phyloP scores from a whole-genome alignment of 1,140 invertebrate species.

The Vanessa atalanta region DNA sequence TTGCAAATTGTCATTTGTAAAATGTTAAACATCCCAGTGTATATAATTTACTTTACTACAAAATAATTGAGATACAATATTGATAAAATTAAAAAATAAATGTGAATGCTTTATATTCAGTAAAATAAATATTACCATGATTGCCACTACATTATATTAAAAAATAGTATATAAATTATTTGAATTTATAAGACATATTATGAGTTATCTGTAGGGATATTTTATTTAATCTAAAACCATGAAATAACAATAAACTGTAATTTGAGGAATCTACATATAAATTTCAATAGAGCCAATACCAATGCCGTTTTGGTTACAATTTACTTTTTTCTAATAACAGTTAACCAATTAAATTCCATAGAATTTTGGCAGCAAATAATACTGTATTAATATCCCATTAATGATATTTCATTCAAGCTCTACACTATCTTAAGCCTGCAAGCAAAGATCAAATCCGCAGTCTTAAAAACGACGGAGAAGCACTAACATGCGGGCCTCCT shows the following conservation, averaged over 20 bases:
- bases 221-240: background rate
- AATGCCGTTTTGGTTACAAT: too few species aligned
- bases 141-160: too few species aligned
- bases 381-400: constrained; percentile 23
- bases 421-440: constrained; percentile 57
- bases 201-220: background rate
- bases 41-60: too few species aligned
- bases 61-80: too few species aligned
- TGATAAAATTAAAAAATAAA: too few species aligned
- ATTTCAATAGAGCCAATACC: background rate
- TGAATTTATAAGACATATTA: too few species aligned
- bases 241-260: background rate
- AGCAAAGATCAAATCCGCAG: constrained; percentile 58
- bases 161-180: too few species aligned
- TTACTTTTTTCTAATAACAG: too few species aligned
- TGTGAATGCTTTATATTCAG: too few species aligned
- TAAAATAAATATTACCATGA: too few species aligned
- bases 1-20: too few species aligned
- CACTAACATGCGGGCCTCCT: constrained; percentile 59
- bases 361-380: constrained; percentile 34
- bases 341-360: background rate
- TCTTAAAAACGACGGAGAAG: constrained; percentile 52
- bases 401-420: constrained; percentile 51
- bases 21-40: too few species aligned
- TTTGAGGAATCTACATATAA: background rate